A percentile compares a stretch with the other conserved stretches of the same genome.
phyloP scores from a whole-genome alignment of 1,140 invertebrate species.

The Drosophila athabasca region DNA sequence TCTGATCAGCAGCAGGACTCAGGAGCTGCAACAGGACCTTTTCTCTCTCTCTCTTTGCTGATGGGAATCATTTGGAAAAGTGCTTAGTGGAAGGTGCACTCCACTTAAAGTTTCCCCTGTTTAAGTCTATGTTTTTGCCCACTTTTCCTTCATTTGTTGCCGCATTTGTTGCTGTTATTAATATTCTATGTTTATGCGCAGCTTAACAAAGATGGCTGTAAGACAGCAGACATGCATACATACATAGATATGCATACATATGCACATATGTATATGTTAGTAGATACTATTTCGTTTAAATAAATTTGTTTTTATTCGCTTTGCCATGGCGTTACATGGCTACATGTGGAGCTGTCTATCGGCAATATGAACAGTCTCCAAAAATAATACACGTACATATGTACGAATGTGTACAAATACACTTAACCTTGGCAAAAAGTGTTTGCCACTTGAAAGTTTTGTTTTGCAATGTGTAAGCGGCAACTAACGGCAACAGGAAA shows the following conservation, averaged over 20 bases:
- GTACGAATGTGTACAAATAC: not conserved
- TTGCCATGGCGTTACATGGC: not conserved
- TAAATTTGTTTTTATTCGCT: constrained; percentile 1
- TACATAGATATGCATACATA: too few relatives aligned
- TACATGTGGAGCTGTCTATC: not conserved
- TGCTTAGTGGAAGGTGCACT: too few relatives aligned
- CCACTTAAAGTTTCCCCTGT: constrained; percentile 8
- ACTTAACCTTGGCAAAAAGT: constrained; percentile 37
- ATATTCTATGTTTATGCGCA: constrained; percentile 75
- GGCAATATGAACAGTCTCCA: not conserved
- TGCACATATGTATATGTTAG: too few relatives aligned
- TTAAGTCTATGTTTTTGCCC: constrained; percentile 19
- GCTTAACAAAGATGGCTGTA: constrained; percentile 42
- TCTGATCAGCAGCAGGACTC: constrained; percentile 17
- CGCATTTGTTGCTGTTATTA: constrained; percentile 38
- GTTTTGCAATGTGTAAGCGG: constrained; percentile 21
- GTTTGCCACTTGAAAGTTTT: constrained; percentile 58
- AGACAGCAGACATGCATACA: constrained; percentile 41
- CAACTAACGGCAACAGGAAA: not conserved
- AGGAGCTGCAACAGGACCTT: constrained; percentile 9
- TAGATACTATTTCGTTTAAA: not conserved
- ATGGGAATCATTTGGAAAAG: too few relatives aligned
- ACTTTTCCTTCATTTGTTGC: not conserved
- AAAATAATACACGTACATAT: not conserved
- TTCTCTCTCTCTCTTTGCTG: not conserved